phyloP scores from a whole-genome alignment of 2,888 invertebrate genomes.

The Portevinia maculata region DNA sequence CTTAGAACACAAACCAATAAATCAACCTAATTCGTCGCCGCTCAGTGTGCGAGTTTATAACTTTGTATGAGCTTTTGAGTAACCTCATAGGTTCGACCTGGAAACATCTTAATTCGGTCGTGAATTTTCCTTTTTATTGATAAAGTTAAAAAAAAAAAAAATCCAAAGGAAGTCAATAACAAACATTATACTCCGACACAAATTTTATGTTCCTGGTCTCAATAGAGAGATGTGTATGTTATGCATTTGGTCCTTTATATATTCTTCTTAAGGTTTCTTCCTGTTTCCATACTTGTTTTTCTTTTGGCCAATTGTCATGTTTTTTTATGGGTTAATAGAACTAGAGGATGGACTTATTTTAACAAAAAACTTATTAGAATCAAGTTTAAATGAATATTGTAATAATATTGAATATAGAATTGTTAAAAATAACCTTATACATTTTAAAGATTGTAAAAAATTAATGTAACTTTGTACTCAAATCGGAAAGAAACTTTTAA shows the following conservation, averaged over 20 bases:
- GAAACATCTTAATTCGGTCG: constrained; percentile 21
- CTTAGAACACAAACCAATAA: not conserved
- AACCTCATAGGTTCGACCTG: constrained; percentile 33
- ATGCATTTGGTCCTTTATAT: constrained; percentile 27
- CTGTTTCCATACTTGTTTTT: constrained; percentile 20
- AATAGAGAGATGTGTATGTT: constrained; percentile 30
- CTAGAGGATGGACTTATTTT: no score
- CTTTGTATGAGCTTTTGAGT: constrained; percentile 27
- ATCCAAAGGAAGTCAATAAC: constrained; percentile 38
- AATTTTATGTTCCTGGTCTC: constrained; percentile 9
- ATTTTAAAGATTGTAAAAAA: no score
- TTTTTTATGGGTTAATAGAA: constrained; percentile 61
- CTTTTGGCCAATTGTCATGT: constrained; percentile 54
- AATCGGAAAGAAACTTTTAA: no score
- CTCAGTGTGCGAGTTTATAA: constrained; percentile 13
- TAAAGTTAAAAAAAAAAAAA: constrained; percentile 22
- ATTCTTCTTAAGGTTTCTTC: constrained; percentile 5
- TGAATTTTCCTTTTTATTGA: constrained; percentile 20
- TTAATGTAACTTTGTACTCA: no score
- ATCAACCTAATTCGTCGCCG: not conserved
- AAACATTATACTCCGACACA: constrained; percentile 15
- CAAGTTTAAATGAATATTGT: no score
- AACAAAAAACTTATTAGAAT: no score
- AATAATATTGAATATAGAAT: no score
- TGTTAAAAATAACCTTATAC: no score